Evolutionary conservation across 1,140 invertebrate species (phyloP).

Genomic region (Lasaia peninsularis): DNA sequence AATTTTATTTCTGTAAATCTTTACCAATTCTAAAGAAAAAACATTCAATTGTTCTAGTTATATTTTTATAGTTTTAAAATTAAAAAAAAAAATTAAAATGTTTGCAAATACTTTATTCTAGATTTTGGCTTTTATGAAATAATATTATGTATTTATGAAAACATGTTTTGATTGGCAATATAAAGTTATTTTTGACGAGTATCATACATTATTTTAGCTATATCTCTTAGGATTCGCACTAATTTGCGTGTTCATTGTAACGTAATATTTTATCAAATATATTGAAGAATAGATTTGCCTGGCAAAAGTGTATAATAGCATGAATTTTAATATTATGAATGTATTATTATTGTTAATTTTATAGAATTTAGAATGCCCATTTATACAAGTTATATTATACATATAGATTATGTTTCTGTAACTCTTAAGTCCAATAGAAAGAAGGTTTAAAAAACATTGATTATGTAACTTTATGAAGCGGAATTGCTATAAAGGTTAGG

Average conservation of each 20-base stretch:
- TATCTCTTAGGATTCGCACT: constrained; percentile 18
- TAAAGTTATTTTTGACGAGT: constrained; percentile 5
- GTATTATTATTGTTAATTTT: neutral
- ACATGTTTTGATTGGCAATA: constrained; percentile 39
- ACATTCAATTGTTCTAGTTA: neutral
- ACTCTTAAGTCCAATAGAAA: neutral
- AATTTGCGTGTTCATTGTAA: constrained; percentile 21
- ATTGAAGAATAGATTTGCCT: neutral
- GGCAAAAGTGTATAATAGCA: neutral
- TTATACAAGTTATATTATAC: neutral
- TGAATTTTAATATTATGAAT: neutral
- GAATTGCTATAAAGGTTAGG: neutral
- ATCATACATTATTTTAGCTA: constrained; percentile 1
- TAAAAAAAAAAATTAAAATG: too few species aligned
- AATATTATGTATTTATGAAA: constrained; percentile 17
- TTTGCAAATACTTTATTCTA: neutral
- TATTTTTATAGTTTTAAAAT: too few species aligned
- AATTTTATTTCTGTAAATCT: too few species aligned
- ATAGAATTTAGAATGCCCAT: neutral
- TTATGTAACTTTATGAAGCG: neutral
- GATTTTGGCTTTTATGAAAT: constrained; percentile 14
- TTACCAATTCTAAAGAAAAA: neutral
- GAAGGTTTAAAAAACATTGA: neutral
- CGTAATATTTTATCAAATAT: neutral
- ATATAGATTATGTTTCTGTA: neutral